Base-by-base conservation (phyloP, 2,888 invertebrate species). In the Acanthosoma haemorrhoidale region DNA sequence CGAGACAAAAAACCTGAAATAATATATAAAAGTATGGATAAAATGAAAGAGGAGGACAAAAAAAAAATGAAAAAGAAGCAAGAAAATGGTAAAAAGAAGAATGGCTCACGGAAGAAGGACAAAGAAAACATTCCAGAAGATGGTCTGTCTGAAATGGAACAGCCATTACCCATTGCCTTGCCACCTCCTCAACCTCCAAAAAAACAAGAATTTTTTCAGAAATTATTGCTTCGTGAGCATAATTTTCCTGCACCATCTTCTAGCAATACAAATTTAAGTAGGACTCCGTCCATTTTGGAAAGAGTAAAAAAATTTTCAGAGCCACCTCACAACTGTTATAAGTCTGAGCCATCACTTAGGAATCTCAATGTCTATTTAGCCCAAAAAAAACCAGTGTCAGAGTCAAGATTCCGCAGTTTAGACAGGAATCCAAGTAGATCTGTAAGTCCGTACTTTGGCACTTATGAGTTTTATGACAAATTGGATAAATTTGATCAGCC, bases 341-440 rank as follows among this genome's bases (percentile, higher is more conserved):
- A 77, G 73, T 81, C 84, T 32, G 86, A 88, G 71, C 86, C 87
- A 68, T 84, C 86, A 8, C 78, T 84, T 25, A 79, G 83, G 43
- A 81, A 84, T 4, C 77, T 87, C 73, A 87, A 86, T 77, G 82
- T 86, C 34, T 91, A 89, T 77, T 81, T 89, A 41, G 83, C 85
- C 51, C 84, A 88, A 75, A 86, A 88, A 73, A 86, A 85, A 76
- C 88, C 90, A 4, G 89, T 90, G 0, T 85, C 87, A 2, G 84
- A 88, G 74, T 90, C 90, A 1, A 86, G 87, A 76, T 90, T 91
- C 78, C 85, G 85, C 76, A 83, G 84, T 75, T 83, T 87, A 81
- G 90, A 90, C 76, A 83, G 82, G 72, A 86, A 82, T 77, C 79
- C 77, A 11, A 60, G 71, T 13, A 77, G 82, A 74, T 81, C 83